A percentile compares a stretch with the other conserved stretches of the same genome.
These are phyloP conservation scores for Psittacula echo DNA, from an alignment of 2,797 vertebrate genomes.

Conservation along the genomic window DNA sequence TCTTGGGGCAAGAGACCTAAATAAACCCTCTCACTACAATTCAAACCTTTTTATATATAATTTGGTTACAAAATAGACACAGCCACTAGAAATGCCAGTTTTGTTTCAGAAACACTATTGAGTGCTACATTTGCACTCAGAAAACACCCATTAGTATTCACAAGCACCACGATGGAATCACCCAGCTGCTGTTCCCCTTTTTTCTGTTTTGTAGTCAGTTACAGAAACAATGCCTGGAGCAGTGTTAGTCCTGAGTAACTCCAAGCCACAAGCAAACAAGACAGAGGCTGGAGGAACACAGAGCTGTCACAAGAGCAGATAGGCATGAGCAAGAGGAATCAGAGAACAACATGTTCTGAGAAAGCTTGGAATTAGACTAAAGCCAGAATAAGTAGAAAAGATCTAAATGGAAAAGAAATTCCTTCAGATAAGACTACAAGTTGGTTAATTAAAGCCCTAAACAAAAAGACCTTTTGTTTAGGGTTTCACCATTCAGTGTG, in stretches of 20 bases:
- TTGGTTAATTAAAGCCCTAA: constrained; percentile 26
- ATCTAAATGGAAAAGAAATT: background rate
- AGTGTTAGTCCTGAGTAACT: background rate
- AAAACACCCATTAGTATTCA: constrained; percentile 14
- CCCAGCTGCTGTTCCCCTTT: background rate
- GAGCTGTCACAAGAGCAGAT: background rate
- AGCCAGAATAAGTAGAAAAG: background rate
- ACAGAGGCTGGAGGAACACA: background rate
- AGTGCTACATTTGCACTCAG: background rate
- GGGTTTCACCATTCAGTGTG: background rate
- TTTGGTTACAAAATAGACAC: background rate
- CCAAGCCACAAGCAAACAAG: background rate
- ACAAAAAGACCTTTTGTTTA: background rate
- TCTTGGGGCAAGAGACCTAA: background rate
- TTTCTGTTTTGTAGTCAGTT: background rate
- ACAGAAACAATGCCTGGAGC: background rate
- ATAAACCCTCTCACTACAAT: background rate
- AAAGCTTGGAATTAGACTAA: background rate
- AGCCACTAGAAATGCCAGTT: background rate
- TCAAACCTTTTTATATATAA: background rate
- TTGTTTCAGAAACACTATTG: background rate
- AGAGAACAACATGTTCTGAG: constrained; percentile 20
- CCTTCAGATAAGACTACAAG: background rate
- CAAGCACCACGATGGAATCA: background rate
- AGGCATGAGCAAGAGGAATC: constrained; percentile 15